These are phyloP conservation scores for Perccottus glenii DNA, from an alignment of 2,113 vertebrate species.

Conservation along the genomic window DNA sequence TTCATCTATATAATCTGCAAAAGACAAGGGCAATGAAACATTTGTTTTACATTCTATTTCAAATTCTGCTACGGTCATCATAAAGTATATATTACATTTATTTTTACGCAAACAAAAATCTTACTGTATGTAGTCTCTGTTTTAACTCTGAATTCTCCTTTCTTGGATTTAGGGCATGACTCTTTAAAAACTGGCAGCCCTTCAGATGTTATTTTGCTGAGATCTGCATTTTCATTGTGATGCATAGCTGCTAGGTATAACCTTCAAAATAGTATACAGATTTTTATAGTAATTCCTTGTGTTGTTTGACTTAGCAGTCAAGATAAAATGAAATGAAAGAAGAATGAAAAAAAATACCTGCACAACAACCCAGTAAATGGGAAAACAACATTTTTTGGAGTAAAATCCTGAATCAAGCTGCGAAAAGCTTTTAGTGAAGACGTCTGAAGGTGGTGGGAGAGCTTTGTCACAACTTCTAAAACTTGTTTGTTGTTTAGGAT, in stretches of 20 bases:
- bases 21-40: too few species aligned
- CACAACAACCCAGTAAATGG: conserved; percentile 10
- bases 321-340: not conserved
- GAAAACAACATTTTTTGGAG: conserved; percentile 1
- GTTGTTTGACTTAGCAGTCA: too few species aligned
- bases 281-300: not conserved
- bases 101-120: not conserved
- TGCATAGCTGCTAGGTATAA: conserved; percentile 8
- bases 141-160: not conserved
- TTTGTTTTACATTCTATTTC: not conserved
- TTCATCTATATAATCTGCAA: not conserved
- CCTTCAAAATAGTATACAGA: not conserved
- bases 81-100: not conserved
- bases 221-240: not conserved
- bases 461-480: conserved; percentile 7
- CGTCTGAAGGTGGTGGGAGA: conserved; percentile 11
- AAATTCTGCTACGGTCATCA: too few species aligned
- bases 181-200: too few species aligned
- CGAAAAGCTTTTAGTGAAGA: conserved; percentile 2
- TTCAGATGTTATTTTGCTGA: not conserved
- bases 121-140: not conserved
- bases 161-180: not conserved
- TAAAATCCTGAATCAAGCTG: not conserved
- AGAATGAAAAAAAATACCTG: conserved; percentile 3
- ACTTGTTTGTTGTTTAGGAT: conserved; percentile 2